phyloP scores from a whole-genome alignment of 2,888 invertebrate species.

The Lepeophtheirus nordmannii region DNA sequence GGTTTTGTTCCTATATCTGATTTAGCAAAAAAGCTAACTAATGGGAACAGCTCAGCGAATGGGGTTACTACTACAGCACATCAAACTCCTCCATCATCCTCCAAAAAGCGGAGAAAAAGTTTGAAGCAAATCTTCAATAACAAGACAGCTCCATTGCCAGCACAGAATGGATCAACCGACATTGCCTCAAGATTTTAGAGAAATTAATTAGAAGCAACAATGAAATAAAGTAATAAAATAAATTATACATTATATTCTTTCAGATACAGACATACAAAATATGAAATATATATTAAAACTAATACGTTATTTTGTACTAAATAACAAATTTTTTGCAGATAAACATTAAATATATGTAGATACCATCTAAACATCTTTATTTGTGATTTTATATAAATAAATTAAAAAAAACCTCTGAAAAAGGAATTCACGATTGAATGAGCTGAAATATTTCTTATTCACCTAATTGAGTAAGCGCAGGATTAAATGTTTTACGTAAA shows the following conservation, averaged over 20 bases:
- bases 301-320: no score
- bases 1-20: constrained; percentile 20
- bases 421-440: no score
- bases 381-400: no score
- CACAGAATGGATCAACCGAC: background rate
- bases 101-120: background rate
- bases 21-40: background rate
- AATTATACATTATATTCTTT: no score
- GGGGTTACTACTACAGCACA: background rate
- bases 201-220: no score
- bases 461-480: constrained; percentile 1
- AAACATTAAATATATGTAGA: no score
- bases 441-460: background rate
- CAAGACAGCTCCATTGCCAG: background rate
- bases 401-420: no score
- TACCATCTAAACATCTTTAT: no score
- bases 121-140: background rate
- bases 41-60: background rate
- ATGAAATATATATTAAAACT: no score
- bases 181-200: background rate
- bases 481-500: background rate
- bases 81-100: background rate
- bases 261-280: no score
- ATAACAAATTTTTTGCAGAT: no score
- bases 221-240: no score